A percentile compares a stretch with the other conserved stretches of the same genome.
Evolutionary conservation across 2,797 vertebrate genomes (phyloP).

Genomic region (Oreortyx pictus): DNA sequence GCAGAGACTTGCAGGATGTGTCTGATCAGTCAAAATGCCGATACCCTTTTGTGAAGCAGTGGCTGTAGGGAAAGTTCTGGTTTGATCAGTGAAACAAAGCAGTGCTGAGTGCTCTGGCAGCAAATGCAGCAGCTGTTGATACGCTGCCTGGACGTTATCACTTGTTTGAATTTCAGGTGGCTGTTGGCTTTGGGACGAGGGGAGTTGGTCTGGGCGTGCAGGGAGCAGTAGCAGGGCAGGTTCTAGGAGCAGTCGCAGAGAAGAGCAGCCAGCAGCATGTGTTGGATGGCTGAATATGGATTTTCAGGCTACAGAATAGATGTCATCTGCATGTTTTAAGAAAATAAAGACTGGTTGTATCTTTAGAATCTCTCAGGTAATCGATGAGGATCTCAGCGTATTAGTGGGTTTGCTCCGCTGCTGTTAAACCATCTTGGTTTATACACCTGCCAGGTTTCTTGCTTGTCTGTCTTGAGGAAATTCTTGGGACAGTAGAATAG

Average conservation of each 20-base stretch:
- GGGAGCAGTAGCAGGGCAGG: background rate
- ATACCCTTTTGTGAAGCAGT: background rate
- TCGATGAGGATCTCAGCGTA: background rate
- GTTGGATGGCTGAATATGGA: accelerated
- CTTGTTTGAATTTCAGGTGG: accelerated
- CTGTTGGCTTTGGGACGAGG: background rate
- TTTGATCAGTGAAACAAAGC: background rate
- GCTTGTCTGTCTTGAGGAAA: accelerated
- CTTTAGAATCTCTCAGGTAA: background rate
- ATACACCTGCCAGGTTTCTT: background rate
- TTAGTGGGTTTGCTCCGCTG: background rate
- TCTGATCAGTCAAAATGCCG: background rate
- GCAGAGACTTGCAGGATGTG: background rate
- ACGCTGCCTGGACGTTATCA: accelerated
- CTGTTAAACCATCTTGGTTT: background rate
- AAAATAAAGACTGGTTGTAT: background rate
- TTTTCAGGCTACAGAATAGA: background rate
- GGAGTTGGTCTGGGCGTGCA: background rate
- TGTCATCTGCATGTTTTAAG: background rate
- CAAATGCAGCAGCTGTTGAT: accelerated
- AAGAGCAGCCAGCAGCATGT: background rate
- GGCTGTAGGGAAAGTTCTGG: background rate
- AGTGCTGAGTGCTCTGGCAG: accelerated
- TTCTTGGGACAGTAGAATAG: background rate
- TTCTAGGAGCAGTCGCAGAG: background rate